Evolutionary conservation across 2,113 vertebrate species (phyloP), one percentile per base, ranked within the genome.

Genomic region (Ramphastos sulfuratus): DNA sequence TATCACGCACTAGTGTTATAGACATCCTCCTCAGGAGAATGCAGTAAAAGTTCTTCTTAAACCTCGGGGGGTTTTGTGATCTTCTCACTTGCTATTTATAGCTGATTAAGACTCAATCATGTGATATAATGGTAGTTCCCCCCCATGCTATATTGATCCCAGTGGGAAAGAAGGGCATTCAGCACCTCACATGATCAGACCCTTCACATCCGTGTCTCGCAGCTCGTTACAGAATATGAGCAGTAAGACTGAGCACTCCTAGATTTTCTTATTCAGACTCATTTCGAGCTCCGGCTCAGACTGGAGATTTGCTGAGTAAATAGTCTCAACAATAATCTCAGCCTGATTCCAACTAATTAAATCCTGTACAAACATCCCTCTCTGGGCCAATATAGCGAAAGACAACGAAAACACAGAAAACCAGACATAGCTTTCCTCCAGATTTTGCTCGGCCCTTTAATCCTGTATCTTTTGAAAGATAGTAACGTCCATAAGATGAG

Each of bases 301-400:
- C 97, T 96, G 97, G 98, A 97, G 98, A 98, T 98, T 98, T 98
- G 98, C 98, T 98, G 98, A 98, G 97, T 98, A 99, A 99, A 99
- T 98, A 99, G 97, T 97, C 98, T 97, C 97, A 96, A 96, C 98
- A 98, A 98, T 98, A 98, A 99, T 99, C 98, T 97, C 94, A 96
- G 98, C 96, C 98, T 98, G 98, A 99, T 98, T 98, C 98, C 98
- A 98, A 97, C 98, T 99, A 98, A 99, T 99, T 99, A 99, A 99
- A 99, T 98, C 98, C 98, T 98, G 97, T 97, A 98, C 98, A 99
- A 99, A 99, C 98, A 99, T 98, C 98, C 98, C 98, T 98, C 98
- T 98, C 98, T 73, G 97, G 97, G 97, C 97, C 97, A 97, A 98
- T 97, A 98, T 98, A 97, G 96, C 93, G 27, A 97, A 97, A 98